Evolutionary conservation across 2,113 vertebrate genomes (phyloP).

Genomic region (Protobothrops mucrosquamatus): DNA sequence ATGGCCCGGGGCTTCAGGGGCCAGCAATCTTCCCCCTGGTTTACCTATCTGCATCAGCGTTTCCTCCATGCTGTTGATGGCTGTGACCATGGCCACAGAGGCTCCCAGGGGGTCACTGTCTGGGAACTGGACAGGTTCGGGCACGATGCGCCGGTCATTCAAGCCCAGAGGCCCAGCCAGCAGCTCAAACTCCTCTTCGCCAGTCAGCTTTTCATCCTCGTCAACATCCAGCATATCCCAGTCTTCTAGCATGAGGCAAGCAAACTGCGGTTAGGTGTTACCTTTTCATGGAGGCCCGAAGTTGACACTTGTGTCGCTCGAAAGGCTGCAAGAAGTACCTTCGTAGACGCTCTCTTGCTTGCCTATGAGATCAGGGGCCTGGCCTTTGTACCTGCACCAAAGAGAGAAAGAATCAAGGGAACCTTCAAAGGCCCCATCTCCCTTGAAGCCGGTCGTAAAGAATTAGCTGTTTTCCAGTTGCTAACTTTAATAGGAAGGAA

Average conservation of each 20-base stretch:
- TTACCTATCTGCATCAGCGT: conserved; percentile 95
- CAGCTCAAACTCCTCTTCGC: conserved; percentile 96
- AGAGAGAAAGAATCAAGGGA: background rate
- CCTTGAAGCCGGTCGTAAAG: fast-evolving
- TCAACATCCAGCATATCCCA: conserved; percentile 99
- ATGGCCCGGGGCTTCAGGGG: background rate
- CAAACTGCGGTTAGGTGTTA: conserved; percentile 4
- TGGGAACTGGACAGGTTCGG: conserved; percentile 92
- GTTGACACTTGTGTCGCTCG: fast-evolving
- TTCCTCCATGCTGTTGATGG: conserved; percentile 98
- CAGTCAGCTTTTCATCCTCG: conserved; percentile 91
- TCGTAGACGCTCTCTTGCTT: conserved; percentile 99
- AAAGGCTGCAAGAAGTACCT: conserved; percentile 72
- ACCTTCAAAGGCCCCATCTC: background rate
- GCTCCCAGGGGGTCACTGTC: conserved; percentile 95
- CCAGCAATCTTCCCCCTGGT: background rate
- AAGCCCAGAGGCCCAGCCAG: conserved; percentile 90
- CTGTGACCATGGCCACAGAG: conserved; percentile 96
- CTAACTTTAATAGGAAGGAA: background rate
- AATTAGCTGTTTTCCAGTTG: background rate
- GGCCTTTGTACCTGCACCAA: conserved; percentile 87
- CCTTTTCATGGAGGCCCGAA: background rate
- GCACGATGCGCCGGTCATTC: conserved; percentile 86
- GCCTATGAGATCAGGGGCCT: conserved; percentile 94
- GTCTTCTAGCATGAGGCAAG: conserved; percentile 80